Evolutionary conservation across 2,797 vertebrate species (phyloP).

Genomic region (Spinibarbus caldwelli): DNA sequence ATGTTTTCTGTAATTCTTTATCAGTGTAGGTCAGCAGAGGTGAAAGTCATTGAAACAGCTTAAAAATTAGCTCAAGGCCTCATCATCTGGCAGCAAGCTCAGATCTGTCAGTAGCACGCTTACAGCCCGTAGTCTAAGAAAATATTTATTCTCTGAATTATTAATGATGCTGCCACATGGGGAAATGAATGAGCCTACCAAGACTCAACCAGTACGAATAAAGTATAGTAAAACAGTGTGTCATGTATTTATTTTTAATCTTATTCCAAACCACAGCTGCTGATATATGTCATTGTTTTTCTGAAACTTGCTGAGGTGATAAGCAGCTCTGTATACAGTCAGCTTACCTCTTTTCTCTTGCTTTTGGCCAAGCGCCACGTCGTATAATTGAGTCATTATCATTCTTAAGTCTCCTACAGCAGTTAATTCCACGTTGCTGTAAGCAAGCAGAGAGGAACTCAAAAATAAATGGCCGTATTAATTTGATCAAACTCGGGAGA

Average conservation of each 20-base stretch:
- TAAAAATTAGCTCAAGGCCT: slow-evolving; percentile 43
- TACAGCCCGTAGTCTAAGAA: slow-evolving; percentile 38
- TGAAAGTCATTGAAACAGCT: slow-evolving; percentile 29
- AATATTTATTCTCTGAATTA: slow-evolving; percentile 38
- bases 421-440: slow-evolving; percentile 56
- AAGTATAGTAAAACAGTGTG: slow-evolving; percentile 22
- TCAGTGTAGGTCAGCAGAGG: slow-evolving; percentile 10
- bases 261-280: slow-evolving; percentile 12
- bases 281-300: slow-evolving; percentile 40
- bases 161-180: background rate
- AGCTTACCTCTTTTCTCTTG: slow-evolving; percentile 41
- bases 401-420: slow-evolving; percentile 57
- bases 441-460: slow-evolving; percentile 57
- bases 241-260: slow-evolving; percentile 16
- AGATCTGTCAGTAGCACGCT: slow-evolving; percentile 32
- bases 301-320: slow-evolving; percentile 43
- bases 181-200: slow-evolving; percentile 28
- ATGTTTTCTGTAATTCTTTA: slow-evolving; percentile 15
- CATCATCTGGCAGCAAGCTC: slow-evolving; percentile 37
- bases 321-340: slow-evolving; percentile 30
- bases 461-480: slow-evolving; percentile 59
- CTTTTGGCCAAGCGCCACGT: slow-evolving; percentile 45
- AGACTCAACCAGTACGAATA: background rate
- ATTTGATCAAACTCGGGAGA: slow-evolving; percentile 52
- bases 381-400: slow-evolving; percentile 59